phyloP scores from a whole-genome alignment of 2,797 vertebrate species.

The Neopelma chrysocephalum region DNA sequence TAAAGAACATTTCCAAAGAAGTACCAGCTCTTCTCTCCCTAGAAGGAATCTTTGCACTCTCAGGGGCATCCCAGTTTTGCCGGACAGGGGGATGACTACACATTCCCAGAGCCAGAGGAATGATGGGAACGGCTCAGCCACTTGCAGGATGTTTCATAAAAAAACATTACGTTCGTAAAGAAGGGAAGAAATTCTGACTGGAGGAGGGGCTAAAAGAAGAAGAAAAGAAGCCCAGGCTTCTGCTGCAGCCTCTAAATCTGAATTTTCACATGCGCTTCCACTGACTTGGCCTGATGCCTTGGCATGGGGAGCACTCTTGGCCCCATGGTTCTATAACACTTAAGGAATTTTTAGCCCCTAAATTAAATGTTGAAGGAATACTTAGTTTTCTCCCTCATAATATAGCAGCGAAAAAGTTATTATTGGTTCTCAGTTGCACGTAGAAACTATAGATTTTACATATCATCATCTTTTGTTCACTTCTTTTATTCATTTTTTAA shows the following conservation, averaged over 20 bases:
- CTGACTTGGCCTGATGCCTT: neutral
- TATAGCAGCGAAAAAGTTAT: neutral
- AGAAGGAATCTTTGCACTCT: neutral
- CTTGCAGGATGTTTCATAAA: neutral
- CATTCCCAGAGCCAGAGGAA: accelerated
- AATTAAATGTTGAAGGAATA: neutral
- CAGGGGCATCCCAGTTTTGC: neutral
- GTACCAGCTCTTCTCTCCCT: neutral
- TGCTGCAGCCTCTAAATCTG: neutral
- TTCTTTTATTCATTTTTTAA: neutral
- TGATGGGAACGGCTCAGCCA: accelerated
- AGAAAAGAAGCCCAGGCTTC: neutral
- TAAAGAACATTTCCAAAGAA: neutral
- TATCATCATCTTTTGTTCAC: neutral
- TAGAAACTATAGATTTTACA: neutral
- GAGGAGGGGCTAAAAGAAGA: neutral
- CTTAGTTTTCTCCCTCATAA: neutral
- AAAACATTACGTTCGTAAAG: neutral
- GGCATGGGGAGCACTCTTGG: neutral
- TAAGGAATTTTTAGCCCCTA: neutral
- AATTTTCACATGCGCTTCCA: accelerated
- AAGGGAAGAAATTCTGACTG: neutral
- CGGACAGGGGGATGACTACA: neutral
- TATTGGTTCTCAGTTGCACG: neutral
- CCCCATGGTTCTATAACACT: accelerated